Evolutionary conservation across 2,888 invertebrate species (phyloP).

Genomic region (Scotopteryx bipunctaria): DNA sequence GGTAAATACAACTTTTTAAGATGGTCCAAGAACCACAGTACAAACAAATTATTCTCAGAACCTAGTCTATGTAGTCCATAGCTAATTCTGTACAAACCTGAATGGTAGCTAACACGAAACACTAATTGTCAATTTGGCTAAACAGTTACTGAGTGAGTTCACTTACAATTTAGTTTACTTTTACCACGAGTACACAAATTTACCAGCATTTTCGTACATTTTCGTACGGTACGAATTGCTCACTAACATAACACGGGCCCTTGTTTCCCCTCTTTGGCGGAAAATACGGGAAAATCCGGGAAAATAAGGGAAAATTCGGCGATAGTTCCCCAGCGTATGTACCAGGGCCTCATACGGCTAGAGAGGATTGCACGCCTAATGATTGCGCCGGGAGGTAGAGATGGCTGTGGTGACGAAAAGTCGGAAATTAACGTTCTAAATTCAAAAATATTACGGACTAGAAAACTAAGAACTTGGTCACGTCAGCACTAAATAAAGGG

Average conservation of each 20-base stretch:
- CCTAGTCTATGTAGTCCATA: too few relatives aligned
- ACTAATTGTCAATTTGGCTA: slow-evolving; percentile 11
- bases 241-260: slow-evolving; percentile 39
- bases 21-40: too few relatives aligned
- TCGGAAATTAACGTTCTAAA: slow-evolving; percentile 5
- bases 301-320: slow-evolving; percentile 59
- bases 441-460: too few relatives aligned
- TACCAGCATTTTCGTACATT: slow-evolving; percentile 20
- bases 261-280: slow-evolving; percentile 20
- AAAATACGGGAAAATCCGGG: slow-evolving; percentile 61
- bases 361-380: slow-evolving; percentile 73
- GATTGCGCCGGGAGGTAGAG: slow-evolving; percentile 52
- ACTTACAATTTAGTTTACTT: slow-evolving; percentile 10
- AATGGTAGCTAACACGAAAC: slow-evolving; percentile 6
- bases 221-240: slow-evolving; percentile 22
- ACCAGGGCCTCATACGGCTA: slow-evolving; percentile 61
- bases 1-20: too few relatives aligned
- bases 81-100: neutral
- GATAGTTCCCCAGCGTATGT: slow-evolving; percentile 66
- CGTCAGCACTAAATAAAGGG: too few relatives aligned
- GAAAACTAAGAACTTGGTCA: too few relatives aligned
- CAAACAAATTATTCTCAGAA: too few relatives aligned
- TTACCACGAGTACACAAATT: slow-evolving; percentile 15
- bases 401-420: slow-evolving; percentile 1
- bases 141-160: slow-evolving; percentile 2